Percentiles rank a stretch among this genome's conserved stretches.
Conservation (phyloP, 2,797 vertebrate species). For the Garrulus glandarius region DNA sequence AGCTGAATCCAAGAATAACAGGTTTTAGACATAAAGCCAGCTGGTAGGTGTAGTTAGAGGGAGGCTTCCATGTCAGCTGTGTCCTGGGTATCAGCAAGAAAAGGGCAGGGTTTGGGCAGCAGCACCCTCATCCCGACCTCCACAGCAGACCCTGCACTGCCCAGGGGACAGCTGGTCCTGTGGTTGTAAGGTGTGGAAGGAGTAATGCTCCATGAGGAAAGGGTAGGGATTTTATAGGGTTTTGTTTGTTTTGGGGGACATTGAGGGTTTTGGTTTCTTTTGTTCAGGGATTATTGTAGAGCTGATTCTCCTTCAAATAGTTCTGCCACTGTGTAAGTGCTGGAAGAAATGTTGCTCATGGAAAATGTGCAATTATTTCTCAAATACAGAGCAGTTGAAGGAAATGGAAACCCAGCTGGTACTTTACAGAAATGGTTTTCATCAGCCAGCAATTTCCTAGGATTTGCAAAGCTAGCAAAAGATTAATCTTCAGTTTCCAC, state of each 20-base stretch:
- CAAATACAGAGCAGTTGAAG: conserved; percentile 56
- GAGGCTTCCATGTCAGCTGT: conserved; percentile 33
- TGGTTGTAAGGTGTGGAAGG: not conserved
- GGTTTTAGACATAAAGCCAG: conserved; percentile 56
- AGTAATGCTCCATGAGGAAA: not conserved
- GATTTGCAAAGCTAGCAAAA: conserved; percentile 58
- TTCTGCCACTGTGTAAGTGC: not conserved
- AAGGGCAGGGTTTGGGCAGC: not conserved
- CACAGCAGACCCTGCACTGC: not conserved
- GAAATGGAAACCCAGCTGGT: conserved; percentile 59
- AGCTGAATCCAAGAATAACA: conserved; percentile 63
- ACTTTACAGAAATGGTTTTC: conserved; percentile 59
- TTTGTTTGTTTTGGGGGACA: not conserved
- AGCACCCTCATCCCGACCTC: not conserved
- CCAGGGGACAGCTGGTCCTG: not conserved
- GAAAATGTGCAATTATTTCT: conserved; percentile 58
- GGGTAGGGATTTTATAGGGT: not conserved
- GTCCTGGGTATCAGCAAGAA: not conserved
- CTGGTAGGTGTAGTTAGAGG: conserved; percentile 4
- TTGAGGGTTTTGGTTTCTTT: not conserved
- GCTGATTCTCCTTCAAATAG: conserved; percentile 58
- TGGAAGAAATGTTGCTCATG: conserved; percentile 39
- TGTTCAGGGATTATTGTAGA: conserved; percentile 12
- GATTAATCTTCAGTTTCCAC: conserved; percentile 48
- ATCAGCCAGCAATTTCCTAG: conserved; percentile 61